A percentile compares a stretch with the other conserved stretches of the same genome.
Evolutionary conservation across 2,797 vertebrate species (phyloP).

Genomic region (Tapirus indicus): DNA sequence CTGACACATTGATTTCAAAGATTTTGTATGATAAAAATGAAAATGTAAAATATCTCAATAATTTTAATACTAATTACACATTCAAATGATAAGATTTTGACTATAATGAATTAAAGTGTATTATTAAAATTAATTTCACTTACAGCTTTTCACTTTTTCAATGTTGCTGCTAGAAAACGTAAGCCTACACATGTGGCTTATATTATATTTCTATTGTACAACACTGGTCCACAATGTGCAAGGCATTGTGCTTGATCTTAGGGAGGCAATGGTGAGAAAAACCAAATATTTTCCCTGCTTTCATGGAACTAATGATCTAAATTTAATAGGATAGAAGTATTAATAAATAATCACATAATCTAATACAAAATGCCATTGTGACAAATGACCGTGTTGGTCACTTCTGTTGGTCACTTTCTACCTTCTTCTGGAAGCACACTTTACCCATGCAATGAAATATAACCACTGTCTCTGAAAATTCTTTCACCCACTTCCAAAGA

Average conservation of each 20-base stretch:
- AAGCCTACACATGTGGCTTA: background rate
- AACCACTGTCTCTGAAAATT: background rate
- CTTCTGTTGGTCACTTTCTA: background rate
- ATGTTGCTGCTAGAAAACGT: background rate
- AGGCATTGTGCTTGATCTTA: background rate
- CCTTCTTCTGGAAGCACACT: constrained; percentile 5
- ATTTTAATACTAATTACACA: background rate
- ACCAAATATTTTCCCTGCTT: background rate
- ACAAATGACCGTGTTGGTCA: background rate
- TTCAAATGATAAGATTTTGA: background rate
- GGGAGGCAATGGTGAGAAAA: background rate
- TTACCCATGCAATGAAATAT: background rate
- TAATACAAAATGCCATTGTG: background rate
- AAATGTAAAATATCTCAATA: background rate
- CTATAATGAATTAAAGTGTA: background rate
- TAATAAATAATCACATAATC: background rate
- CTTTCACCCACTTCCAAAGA: background rate
- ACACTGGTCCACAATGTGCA: background rate
- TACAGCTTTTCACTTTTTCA: background rate
- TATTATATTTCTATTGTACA: background rate
- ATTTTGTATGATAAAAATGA: background rate
- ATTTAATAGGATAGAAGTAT: background rate
- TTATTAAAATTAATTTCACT: constrained; percentile 38
- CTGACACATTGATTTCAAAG: background rate
- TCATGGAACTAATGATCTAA: background rate